Base-by-base conservation (phyloP, 2,888 invertebrate species). In the Parnassius smintheus region DNA sequence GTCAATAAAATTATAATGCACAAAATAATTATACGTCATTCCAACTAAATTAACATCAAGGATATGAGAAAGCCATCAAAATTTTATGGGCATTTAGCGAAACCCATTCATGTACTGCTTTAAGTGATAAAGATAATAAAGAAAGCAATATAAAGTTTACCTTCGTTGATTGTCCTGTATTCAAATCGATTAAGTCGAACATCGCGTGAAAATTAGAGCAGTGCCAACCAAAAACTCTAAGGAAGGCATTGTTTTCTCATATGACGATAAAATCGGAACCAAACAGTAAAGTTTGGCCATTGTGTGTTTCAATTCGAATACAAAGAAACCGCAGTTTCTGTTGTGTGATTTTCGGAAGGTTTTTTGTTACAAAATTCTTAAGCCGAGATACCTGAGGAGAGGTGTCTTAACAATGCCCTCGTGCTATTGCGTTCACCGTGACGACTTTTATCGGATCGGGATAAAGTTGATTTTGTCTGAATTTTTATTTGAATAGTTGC, bases 311-410 rank as follows among this genome's bases (percentile, higher is more conserved):
- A 76, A 70, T 83, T 75, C 67, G 69, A 72, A 75, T 70, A 85
- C 83, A 88, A 90, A 82, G 86, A 80, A 82, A 85, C 88, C 87
- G 88, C 87, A 70, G 69, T 80, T 85, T 86, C 86, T 83, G 71
- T 78, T 58, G 61, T 59, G 65, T 68, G 73, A 77, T 76, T 71
- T 35, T 72, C 73, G 72, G 75, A 58, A 18, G 75, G 75, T 78
- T 76, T 83, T 77, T 75, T 73, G 63, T 74, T 42, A 69, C 66
- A 72, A 81, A 88, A 88, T 89, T 87, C 77, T 75, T 60, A 64
- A 70, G 75, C 72, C 75, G 62, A 70, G 74, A 76, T 88, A 88
- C 88, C 88, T 88, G 86, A 75, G 73, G 56, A 75, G 81, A 80
- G 75, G 77, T 75, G 70, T 77, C 7, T 56, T 41, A 35, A 46